phyloP scores from a whole-genome alignment of 2,888 invertebrate genomes.

The Callyntrura sp. region DNA sequence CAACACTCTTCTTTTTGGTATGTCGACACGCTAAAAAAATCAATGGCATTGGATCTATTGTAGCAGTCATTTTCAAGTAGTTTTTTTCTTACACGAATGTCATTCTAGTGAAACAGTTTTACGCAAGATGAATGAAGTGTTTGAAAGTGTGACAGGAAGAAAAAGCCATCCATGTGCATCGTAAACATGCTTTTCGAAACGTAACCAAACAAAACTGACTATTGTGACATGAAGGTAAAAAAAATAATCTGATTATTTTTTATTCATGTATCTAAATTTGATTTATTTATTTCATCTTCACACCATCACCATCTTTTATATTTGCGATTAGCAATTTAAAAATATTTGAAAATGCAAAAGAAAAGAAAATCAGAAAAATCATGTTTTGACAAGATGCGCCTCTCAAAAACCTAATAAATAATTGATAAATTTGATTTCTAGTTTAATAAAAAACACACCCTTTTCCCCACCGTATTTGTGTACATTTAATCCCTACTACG shows the following conservation, averaged over 20 bases:
- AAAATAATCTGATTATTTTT: neutral
- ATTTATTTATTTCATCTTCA: constrained; percentile 23
- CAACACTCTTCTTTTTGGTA: neutral
- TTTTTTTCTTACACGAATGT: constrained; percentile 19
- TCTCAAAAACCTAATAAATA: neutral
- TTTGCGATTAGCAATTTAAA: constrained; percentile 4
- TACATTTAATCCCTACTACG: no score
- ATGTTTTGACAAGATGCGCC: neutral
- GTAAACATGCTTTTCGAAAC: neutral
- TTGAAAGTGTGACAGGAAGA: constrained; percentile 62
- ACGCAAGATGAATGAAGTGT: neutral
- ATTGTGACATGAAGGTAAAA: constrained; percentile 22
- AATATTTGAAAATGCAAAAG: neutral
- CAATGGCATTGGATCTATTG: neutral
- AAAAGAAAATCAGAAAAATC: neutral
- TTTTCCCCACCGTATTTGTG: neutral
- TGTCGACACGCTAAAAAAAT: constrained; percentile 26
- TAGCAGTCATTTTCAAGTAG: neutral
- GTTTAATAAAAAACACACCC: constrained; percentile 29
- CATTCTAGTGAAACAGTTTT: constrained; percentile 26
- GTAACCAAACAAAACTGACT: constrained; percentile 5
- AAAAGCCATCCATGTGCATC: constrained; percentile 38
- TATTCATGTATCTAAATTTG: constrained; percentile 49
- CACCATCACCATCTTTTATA: neutral
- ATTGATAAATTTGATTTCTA: constrained; percentile 29